These are phyloP conservation scores for Manduca sexta DNA, from an alignment of 1,140 invertebrate genomes.

Conservation along the genomic window DNA sequence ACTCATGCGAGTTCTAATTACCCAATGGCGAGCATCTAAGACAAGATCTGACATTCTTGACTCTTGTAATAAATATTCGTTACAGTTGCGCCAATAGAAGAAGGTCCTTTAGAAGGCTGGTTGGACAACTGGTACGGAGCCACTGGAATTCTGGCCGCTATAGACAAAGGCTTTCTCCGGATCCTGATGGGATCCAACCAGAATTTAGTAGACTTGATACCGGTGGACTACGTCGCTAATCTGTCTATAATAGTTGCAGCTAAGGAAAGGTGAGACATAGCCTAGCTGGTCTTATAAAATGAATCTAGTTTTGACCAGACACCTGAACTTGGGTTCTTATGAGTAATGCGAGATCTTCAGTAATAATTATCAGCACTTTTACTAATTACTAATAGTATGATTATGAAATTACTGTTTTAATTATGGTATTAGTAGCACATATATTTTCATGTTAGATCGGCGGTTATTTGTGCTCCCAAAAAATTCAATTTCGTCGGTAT, in stretches of 20 bases:
- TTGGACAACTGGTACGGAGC: slow-evolving; percentile 29
- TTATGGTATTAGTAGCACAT: background rate
- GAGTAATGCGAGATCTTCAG: too few species aligned
- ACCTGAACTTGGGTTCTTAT: too few species aligned
- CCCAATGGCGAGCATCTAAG: too few species aligned
- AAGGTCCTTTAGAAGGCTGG: slow-evolving; percentile 26
- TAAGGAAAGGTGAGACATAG: slow-evolving; percentile 14
- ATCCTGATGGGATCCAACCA: slow-evolving; percentile 5
- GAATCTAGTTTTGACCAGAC: too few species aligned
- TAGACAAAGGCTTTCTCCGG: slow-evolving; percentile 11
- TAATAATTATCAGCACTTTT: too few species aligned
- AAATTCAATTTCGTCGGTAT: too few species aligned
- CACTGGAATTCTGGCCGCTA: slow-evolving; percentile 8
- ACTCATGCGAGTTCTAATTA: too few species aligned
- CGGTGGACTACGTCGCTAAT: slow-evolving; percentile 31
- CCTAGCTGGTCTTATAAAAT: too few species aligned
- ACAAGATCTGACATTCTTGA: too few species aligned
- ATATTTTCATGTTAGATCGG: too few species aligned
- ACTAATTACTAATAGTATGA: slow-evolving; percentile 1
- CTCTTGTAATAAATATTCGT: slow-evolving; percentile 3
- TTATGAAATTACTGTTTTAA: background rate
- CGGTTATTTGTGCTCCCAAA: too few species aligned
- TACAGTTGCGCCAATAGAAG: slow-evolving; percentile 20
- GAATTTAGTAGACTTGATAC: slow-evolving; percentile 24
- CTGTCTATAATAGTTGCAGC: slow-evolving; percentile 20